Base-by-base conservation (phyloP, 2,797 vertebrate species). In the Bradypodion ventrale region DNA sequence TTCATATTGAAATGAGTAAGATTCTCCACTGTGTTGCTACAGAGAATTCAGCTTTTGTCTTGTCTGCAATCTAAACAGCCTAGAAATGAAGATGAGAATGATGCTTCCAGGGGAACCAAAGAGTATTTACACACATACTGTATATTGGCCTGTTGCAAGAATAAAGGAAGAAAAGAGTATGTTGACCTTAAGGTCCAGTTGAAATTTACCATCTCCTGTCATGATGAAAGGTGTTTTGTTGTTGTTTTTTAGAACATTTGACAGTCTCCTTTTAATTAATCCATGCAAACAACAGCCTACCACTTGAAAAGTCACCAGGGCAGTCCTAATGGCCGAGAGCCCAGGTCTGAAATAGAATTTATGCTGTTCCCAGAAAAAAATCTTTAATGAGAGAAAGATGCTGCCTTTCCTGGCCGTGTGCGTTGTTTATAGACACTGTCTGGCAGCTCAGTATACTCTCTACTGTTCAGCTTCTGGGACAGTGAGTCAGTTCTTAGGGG, bases 321-420 rank as follows among this genome's bases (percentile, higher is more conserved):
- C 87, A 87, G 90, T 21, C 76, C 29, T 40, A 0, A 3, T 91
- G 82, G 94, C 93, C 79, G 86, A 56, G 10, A 88, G 83, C 94
- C 93, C 73, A 75, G 90, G 91, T 89, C 92, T 86, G 81, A 92
- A 93, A 93, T 91, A 91, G 92, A 89, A 93, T 90, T 93, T 90
- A 87, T 91, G 81, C 91, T 89, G 89, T 90, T 95, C 93, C 93
- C 93, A 92, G 87, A n/a, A n/a, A 84, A 94, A 95, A 94, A 89
- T 81, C 89, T 89, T 89, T 96, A 95, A 95, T 93, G 95, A 95
- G 95, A 95, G 95, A 95, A 96, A 96, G 95, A 96, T 95, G 94
- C 95, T 95, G 94, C 95, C 90, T 92, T 88, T 77, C 83, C 94
- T 95, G 95, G 95, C 94, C 94, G 84, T 0, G 6, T 0, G 0